Evolutionary conservation across 2,113 vertebrate species (phyloP), one percentile per base, ranked within the genome.

Genomic region (Chloropsis cyanopogon): DNA sequence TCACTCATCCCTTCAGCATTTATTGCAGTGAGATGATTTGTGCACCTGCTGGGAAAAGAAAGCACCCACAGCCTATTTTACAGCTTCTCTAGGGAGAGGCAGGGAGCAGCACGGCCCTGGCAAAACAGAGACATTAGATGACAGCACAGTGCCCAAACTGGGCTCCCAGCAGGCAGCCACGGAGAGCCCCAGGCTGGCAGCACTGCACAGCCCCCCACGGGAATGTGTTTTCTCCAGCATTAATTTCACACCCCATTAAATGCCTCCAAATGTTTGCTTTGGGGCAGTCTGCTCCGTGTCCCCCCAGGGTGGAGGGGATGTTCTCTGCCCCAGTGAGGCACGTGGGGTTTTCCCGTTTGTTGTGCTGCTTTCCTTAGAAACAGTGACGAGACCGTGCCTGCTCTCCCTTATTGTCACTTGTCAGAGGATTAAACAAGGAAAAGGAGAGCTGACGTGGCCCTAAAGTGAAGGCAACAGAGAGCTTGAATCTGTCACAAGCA

Each of bases 121-220:
- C 7, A 14, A 41, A 59, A 4, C 53, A 18, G 71, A 29, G 53
- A n/a, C 47, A 35, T 15, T 37, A 28, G 20, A 33, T 14, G 25
- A 35, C 50, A 82, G 10, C 0, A 1, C 42, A 69, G 28, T 0
- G 0, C 39, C 85, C 49, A 33, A 11, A 17, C 47, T 15, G 41
- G 39, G 56, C 31, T 28, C 66, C 41, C 0, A 0, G 46, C 0
- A 2, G 59, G 44, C 5, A 19, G 64, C 12, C 44, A 8, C 5
- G 65, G 47, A 50, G 37, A 78, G 64, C 68, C 2, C 1, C 46
- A 20, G 84, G 78, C 66, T 82, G 53, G 57, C 28, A 70, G 69
- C 54, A 37, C 8, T 5, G 17, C 78, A 13, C 56, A 57, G 81
- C 29, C 69, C 56, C 73, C 28, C 79, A 60, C 2, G 0, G 18